Evolutionary conservation across 53 echinoderm and acorn worm species (phyloP), one percentile per base, ranked within the genome.

Genomic region (Luidia sarsii): DNA sequence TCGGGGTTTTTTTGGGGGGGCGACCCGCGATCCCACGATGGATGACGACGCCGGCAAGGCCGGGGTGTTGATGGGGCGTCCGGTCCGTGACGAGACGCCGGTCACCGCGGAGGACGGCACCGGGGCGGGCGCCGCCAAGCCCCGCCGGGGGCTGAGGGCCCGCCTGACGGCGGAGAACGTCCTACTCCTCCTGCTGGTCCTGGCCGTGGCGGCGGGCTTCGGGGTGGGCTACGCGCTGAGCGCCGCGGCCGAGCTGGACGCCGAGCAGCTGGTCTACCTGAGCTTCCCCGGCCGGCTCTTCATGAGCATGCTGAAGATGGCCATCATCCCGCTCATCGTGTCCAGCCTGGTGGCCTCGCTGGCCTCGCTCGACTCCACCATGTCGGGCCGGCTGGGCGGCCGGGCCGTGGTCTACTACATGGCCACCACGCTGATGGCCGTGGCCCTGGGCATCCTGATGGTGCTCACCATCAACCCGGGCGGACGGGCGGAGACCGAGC

Each of bases 241-340:
- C 16, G 84, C 68, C 45, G 48, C 64, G 33, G 71, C 65, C 50
- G 87, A 94, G 50, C 88, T 99, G 63, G 89, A 87, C 30, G 86
- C 65, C 18, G 99, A 99, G 27, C 55, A 89, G 48, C 94, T 99
- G 49, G 67, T 91, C 82, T 94, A 99, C 82, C 67, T 99, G 50
- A 83, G 86, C 37, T 99, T 99, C 69, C 99, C 99, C n/a, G 99
- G 99, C 9, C 84, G 50, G 7, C 60, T 99, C 41, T 99, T 99
- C 80, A 86, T 99, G 91, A 91, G 82, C 60, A 99, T 99, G 99
- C 67, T 99, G 57, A 99, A 99, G 80, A 99, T 99, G 99, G 94
- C 94, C 94, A 93, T 99, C 70, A 91, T 99, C 2, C 99, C 99
- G 1, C 70, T 94, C 33, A 99, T 99, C 82, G 89, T 91, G 43